These are phyloP conservation scores for Falco rusticolus DNA, from an alignment of 2,797 vertebrate species.

Conservation along the genomic window DNA sequence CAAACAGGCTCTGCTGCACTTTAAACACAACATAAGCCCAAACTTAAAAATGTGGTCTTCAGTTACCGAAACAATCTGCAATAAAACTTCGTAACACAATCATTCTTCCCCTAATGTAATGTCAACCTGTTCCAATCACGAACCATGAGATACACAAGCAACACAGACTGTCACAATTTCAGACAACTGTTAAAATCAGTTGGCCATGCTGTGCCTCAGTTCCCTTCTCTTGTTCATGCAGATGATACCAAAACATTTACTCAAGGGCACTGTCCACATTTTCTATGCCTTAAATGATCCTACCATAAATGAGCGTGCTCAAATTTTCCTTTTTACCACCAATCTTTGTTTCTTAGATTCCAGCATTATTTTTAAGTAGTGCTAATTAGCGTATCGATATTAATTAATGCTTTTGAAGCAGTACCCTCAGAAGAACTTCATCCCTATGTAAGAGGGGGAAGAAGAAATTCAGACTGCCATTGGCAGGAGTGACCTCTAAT, in stretches of 20 bases:
- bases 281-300: background rate
- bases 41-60: background rate
- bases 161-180: background rate
- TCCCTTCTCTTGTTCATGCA: background rate
- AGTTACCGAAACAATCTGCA: background rate
- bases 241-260: background rate
- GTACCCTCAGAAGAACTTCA: background rate
- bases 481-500: background rate
- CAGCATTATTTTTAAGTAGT: background rate
- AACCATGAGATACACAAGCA: background rate
- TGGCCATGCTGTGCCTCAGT: background rate
- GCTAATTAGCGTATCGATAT: fast-evolving
- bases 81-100: background rate
- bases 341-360: background rate
- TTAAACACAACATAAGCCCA: background rate
- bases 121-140: background rate
- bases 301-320: background rate
- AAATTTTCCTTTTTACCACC: background rate
- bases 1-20: background rate
- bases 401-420: background rate
- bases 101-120: background rate
- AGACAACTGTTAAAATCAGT: background rate
- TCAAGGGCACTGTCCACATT: background rate
- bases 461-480: background rate
- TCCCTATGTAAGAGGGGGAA: background rate